Evolutionary conservation across 2,797 vertebrate genomes (phyloP).

Genomic region (Meda fulgida): DNA sequence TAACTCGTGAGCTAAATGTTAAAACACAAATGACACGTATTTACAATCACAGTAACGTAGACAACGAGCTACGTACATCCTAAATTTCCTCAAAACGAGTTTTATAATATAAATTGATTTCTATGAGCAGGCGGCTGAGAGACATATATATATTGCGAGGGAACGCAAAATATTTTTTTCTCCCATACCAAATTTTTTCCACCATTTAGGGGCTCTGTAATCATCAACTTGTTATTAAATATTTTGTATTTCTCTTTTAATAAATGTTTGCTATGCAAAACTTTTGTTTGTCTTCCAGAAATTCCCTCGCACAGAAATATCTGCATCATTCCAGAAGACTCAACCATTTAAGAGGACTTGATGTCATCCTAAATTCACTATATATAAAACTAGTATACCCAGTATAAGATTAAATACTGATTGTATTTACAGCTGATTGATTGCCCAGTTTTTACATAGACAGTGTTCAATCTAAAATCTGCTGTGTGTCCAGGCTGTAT

Average conservation of each 20-base stretch:
- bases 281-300: neutral
- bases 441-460: constrained; percentile 21
- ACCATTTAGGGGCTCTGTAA: no score
- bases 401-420: neutral
- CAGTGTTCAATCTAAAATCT: constrained; percentile 44
- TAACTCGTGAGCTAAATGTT: no score
- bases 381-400: neutral
- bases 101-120: no score
- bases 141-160: no score
- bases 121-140: no score
- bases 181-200: no score
- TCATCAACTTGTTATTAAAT: neutral
- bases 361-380: neutral
- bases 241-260: neutral
- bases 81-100: no score
- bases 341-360: neutral
- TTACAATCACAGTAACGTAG: no score
- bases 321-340: constrained; percentile 19
- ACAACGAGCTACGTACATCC: no score
- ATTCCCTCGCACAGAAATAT: neutral
- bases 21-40: no score
- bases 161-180: no score
- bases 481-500: constrained; percentile 21
- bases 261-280: constrained; percentile 5
- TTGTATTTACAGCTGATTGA: constrained; percentile 34